Evolutionary conservation across 2,113 vertebrate species (phyloP).

Genomic region (Marcusenius ussheri): DNA sequence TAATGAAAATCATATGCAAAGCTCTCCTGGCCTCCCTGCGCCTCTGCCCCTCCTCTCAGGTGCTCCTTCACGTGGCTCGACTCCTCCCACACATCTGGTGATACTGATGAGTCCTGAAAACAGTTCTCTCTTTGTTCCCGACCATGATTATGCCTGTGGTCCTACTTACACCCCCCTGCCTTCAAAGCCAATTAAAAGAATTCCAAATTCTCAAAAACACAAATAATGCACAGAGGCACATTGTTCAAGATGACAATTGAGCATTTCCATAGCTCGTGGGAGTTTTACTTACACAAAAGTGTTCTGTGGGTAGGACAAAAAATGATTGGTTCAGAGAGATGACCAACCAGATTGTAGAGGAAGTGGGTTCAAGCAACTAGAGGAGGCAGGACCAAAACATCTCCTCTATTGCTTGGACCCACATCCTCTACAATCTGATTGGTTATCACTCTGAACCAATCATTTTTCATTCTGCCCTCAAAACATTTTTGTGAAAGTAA

Average conservation of each 20-base stretch:
- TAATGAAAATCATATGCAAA: not conserved
- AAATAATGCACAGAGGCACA: not conserved
- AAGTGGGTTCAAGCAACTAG: not conserved
- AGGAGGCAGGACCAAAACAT: not conserved
- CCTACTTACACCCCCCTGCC: not conserved
- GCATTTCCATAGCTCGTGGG: not conserved
- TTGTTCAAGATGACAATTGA: not conserved
- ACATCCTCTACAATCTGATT: not conserved
- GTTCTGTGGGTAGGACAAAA: not conserved
- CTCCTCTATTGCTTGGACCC: not conserved
- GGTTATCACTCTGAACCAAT: not conserved
- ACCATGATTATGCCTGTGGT: not conserved
- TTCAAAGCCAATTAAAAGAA: constrained; percentile 4
- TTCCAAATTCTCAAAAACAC: not conserved
- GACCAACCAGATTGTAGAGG: not conserved
- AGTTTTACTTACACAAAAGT: not conserved
- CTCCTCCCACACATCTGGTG: not conserved
- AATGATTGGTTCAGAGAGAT: not conserved
- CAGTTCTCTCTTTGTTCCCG: not conserved
- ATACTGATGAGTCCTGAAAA: not conserved
- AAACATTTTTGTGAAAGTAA: not conserved
- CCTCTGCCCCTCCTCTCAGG: not conserved
- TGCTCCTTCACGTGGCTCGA: not conserved
- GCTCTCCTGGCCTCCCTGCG: not conserved
- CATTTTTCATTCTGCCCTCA: not conserved